A percentile compares a stretch with the other conserved stretches of the same genome.
Evolutionary conservation across 1,140 invertebrate species (phyloP).

Genomic region (Ceratina australensis): DNA sequence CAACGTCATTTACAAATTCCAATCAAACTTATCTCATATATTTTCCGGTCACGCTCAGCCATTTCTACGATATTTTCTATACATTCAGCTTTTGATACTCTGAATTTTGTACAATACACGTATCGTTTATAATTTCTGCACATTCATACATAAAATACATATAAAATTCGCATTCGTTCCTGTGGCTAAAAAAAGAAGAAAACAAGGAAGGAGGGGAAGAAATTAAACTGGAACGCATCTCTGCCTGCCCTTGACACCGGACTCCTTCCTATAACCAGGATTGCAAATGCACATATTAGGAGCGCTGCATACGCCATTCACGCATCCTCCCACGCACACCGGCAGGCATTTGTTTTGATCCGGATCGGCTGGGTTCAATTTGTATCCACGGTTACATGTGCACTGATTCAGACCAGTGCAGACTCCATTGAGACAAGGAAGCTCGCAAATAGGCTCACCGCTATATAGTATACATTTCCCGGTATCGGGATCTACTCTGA

Average conservation of each 20-base stretch:
- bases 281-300: slow-evolving; percentile 83
- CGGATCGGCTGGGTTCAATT: slow-evolving; percentile 59
- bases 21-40: too few relatives aligned
- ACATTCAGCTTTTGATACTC: too few relatives aligned
- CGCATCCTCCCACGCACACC: slow-evolving; percentile 78
- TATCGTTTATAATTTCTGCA: not conserved
- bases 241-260: slow-evolving; percentile 83
- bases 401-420: slow-evolving; percentile 78
- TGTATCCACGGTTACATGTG: slow-evolving; percentile 77
- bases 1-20: too few relatives aligned
- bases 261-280: slow-evolving; percentile 81
- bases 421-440: slow-evolving; percentile 73
- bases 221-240: slow-evolving; percentile 78
- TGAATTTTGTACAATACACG: not conserved
- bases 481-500: slow-evolving; percentile 32
- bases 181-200: not conserved
- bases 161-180: not conserved
- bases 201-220: not conserved
- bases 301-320: slow-evolving; percentile 79
- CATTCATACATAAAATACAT: not conserved
- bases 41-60: too few relatives aligned
- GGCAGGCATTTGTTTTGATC: slow-evolving; percentile 76
- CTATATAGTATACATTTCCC: slow-evolving; percentile 37
- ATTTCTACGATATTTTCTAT: too few relatives aligned
- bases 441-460: slow-evolving; percentile 51